These are phyloP conservation scores for Eupsilia transversa DNA, from an alignment of 2,888 invertebrate genomes.

Conservation along the genomic window DNA sequence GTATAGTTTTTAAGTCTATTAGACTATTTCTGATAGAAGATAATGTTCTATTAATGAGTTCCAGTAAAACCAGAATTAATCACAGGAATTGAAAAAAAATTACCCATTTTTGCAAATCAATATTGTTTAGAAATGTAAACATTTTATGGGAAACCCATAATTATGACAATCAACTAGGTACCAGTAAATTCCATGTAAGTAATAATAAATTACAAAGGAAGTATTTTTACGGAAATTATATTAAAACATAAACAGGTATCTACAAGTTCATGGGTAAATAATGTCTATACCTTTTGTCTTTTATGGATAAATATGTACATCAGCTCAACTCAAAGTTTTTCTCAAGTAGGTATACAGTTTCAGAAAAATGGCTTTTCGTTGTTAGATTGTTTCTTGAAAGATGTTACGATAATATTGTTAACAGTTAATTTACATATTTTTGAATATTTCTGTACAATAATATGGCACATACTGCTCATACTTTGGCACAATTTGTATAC, in stretches of 20 bases:
- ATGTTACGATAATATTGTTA: not conserved
- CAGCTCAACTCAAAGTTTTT: not conserved
- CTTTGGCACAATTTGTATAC: not conserved
- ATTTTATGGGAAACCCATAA: not conserved
- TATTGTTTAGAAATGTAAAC: not conserved
- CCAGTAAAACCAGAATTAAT: not conserved
- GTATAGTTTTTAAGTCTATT: constrained; percentile 12
- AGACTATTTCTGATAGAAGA: not conserved
- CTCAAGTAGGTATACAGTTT: not conserved
- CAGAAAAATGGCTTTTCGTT: constrained; percentile 1
- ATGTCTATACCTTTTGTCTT: not conserved
- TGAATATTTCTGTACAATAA: constrained; percentile 52
- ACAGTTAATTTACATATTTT: constrained; percentile 34
- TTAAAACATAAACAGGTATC: too few relatives aligned
- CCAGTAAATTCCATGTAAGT: not conserved
- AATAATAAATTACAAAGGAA: not conserved
- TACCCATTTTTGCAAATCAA: not conserved
- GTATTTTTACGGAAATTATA: not conserved
- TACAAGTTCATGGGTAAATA: not conserved
- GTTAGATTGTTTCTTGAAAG: constrained; percentile 16
- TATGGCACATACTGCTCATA: constrained; percentile 40
- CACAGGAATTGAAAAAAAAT: not conserved
- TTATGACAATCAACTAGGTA: not conserved
- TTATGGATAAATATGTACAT: constrained; percentile 3
- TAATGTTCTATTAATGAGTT: not conserved